These are phyloP conservation scores for Drosophila monieri DNA, from an alignment of 2,888 invertebrate genomes.

Conservation along the genomic window DNA sequence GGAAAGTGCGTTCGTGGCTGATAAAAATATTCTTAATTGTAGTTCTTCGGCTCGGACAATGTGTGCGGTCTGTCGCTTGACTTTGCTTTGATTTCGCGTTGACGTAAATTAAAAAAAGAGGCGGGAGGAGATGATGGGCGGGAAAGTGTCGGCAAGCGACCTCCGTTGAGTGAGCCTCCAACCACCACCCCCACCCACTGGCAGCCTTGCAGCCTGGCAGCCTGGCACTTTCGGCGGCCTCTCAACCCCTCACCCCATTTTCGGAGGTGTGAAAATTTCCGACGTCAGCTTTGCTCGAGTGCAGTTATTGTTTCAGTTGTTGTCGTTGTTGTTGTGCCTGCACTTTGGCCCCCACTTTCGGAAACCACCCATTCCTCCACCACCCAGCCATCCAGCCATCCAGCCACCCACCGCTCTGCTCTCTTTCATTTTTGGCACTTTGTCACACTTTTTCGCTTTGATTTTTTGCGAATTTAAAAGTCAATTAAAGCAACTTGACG, in stretches of 20 bases:
- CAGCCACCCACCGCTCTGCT: no score
- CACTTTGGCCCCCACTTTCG: conserved; percentile 47
- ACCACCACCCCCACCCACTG: conserved; percentile 1
- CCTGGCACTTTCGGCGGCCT: not conserved
- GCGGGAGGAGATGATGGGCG: not conserved
- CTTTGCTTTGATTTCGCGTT: conserved; percentile 77
- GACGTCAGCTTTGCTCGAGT: conserved; percentile 60
- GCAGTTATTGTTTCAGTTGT: conserved; percentile 63
- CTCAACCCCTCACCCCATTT: conserved; percentile 48
- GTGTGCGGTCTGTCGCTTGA: conserved; percentile 71
- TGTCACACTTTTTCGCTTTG: conserved; percentile 66
- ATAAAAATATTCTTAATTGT: conserved; percentile 76
- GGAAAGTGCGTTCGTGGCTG: conserved; percentile 29
- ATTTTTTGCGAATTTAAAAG: conserved; percentile 72
- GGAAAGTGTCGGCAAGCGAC: conserved; percentile 24
- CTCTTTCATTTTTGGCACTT: conserved; percentile 38
- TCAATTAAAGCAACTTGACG: conserved; percentile 79
- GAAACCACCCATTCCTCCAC: not conserved
- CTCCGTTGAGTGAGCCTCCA: conserved; percentile 25
- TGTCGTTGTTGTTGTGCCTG: conserved; percentile 51
- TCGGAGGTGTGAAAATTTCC: conserved; percentile 73
- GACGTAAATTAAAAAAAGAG: conserved; percentile 62
- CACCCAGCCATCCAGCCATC: no score
- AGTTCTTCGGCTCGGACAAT: conserved; percentile 46
- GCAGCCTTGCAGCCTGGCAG: no score